phyloP scores from a whole-genome alignment of 2,113 vertebrate genomes.

The Ophiodon elongatus region DNA sequence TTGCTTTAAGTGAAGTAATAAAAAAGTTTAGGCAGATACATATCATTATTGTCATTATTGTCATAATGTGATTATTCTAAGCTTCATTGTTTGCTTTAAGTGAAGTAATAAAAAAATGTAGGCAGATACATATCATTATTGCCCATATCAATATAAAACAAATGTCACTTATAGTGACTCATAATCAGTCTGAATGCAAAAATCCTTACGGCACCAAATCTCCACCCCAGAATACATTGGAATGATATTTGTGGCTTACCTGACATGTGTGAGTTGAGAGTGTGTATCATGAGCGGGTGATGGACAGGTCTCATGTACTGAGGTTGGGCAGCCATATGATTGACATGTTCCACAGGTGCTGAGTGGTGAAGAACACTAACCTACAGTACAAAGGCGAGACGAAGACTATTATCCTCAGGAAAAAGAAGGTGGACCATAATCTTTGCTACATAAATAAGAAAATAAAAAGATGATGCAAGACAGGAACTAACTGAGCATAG shows the following conservation, averaged over 20 bases:
- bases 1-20: too few species aligned
- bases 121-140: not conserved
- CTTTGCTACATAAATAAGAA: not conserved
- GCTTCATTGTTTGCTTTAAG: too few species aligned
- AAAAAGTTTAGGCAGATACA: not conserved
- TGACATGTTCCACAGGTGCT: slow-evolving; percentile 88
- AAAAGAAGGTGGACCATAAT: not conserved
- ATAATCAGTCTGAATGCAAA: not conserved
- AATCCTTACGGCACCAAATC: not conserved
- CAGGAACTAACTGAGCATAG: not conserved
- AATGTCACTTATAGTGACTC: not conserved
- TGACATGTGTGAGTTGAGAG: slow-evolving; percentile 81
- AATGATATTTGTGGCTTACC: slow-evolving; percentile 76
- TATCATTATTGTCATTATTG: not conserved
- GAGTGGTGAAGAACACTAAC: slow-evolving; percentile 91
- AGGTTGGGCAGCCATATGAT: slow-evolving; percentile 88
- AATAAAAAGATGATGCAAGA: not conserved
- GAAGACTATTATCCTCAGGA: slow-evolving; percentile 6
- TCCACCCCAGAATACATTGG: too few species aligned
- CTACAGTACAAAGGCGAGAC: slow-evolving; percentile 77
- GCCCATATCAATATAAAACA: not conserved
- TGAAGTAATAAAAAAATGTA: not conserved
- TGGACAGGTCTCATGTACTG: slow-evolving; percentile 91
- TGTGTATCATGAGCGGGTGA: slow-evolving; percentile 85
- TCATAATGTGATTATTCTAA: too few species aligned